These are phyloP conservation scores for Antheraea yamamai DNA, from an alignment of 2,888 invertebrate genomes.

Conservation along the genomic window DNA sequence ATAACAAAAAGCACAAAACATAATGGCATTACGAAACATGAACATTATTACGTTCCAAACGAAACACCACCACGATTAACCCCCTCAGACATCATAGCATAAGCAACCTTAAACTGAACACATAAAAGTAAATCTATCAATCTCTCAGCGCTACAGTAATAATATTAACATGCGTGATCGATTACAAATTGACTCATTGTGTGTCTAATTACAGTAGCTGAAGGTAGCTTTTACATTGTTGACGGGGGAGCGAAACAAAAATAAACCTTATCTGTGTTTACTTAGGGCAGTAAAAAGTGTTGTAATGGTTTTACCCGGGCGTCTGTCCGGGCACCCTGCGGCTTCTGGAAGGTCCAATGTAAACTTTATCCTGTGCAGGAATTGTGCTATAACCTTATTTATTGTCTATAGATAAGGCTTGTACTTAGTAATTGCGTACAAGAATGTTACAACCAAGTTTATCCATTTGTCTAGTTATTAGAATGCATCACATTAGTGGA, in stretches of 20 bases:
- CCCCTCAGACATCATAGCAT: conserved; percentile 30
- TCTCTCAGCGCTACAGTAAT: conserved; percentile 25
- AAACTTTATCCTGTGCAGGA: conserved; percentile 56
- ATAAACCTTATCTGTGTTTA: conserved; percentile 44
- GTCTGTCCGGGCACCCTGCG: conserved; percentile 37
- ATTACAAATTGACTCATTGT: conserved; percentile 64
- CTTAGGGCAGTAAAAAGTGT: conserved; percentile 44
- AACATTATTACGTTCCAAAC: conserved; percentile 48
- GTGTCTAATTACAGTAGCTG: conserved; percentile 59
- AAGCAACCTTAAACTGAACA: conserved; percentile 33
- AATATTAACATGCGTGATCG: conserved; percentile 49
- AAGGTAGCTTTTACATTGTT: conserved; percentile 58
- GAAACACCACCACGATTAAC: conserved; percentile 34
- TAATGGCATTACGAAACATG: conserved; percentile 42
- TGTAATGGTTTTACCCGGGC: conserved; percentile 31
- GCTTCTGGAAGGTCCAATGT: conserved; percentile 55
- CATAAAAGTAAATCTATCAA: conserved; percentile 45
- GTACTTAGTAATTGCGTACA: conserved; percentile 39
- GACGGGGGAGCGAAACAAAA: conserved; percentile 37
- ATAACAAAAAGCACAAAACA: conserved; percentile 29
- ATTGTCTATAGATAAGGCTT: conserved; percentile 55
- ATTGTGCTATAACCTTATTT: conserved; percentile 52
- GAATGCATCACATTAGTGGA: no score
- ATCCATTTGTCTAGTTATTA: conserved; percentile 18
- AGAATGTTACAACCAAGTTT: conserved; percentile 39